Conservation (phyloP, 2,797 vertebrate genomes). For the Podarcis lilfordi region DNA sequence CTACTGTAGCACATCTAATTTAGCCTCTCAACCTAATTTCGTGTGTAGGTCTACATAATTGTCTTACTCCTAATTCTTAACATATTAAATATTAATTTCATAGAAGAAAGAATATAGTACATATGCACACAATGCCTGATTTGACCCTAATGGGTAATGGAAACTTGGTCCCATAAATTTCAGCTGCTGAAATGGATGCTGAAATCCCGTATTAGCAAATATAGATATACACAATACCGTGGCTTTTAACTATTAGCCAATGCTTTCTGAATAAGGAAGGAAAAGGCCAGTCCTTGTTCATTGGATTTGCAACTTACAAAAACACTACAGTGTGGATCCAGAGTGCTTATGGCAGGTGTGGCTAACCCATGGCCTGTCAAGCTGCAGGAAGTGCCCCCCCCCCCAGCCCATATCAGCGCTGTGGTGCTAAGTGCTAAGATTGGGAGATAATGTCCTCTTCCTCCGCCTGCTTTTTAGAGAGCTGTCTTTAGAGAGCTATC, state of each 20-base stretch:
- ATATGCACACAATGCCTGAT: not conserved
- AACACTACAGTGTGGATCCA: not conserved
- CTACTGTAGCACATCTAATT: not conserved
- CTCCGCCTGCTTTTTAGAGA: no score
- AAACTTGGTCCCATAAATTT: not conserved
- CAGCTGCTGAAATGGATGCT: not conserved
- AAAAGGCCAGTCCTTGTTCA: not conserved
- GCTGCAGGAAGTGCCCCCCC: no score
- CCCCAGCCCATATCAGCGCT: no score
- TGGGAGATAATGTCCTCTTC: no score
- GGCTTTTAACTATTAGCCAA: not conserved
- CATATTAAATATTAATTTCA: not conserved
- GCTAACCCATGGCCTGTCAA: no score
- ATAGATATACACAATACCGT: not conserved
- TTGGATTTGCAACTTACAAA: not conserved
- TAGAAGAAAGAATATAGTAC: not conserved
- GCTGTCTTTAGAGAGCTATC: no score
- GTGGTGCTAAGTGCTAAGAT: no score
- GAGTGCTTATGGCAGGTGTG: no score
- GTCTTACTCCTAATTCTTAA: not conserved
- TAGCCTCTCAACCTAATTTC: not conserved
- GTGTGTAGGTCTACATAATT: not conserved
- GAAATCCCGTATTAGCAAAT: constrained; percentile 1
- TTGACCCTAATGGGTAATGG: not conserved
- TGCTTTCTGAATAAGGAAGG: not conserved